Evolutionary conservation across 2,113 vertebrate species (phyloP), one percentile per base, ranked within the genome.

Genomic region (Channa argus): DNA sequence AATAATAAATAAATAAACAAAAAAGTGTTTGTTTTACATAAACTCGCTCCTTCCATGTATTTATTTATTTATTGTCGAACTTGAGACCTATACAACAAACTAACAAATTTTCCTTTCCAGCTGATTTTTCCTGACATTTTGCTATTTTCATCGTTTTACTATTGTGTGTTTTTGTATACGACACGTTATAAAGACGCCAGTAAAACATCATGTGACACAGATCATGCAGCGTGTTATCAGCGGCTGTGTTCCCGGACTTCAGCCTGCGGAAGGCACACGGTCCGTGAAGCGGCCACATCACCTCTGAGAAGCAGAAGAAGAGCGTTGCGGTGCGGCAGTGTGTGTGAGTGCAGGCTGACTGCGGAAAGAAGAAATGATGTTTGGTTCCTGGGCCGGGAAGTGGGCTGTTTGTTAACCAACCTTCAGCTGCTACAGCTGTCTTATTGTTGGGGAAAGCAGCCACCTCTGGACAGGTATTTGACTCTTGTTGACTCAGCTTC

Each of bases 261-360:
- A 45, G 15, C 80, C 83, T 55, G 75, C 64, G 74, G 83, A 82
- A 77, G 77, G 74, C 73, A 36, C 24, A 24, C 24, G 24, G 61
- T 34, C 61, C 1, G 79, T 49, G 24, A 79, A 67, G 8, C 8
- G 77, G 38, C 2, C 72, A 6, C 72, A 5, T 43, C 33, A 38
- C 14, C 41, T 5, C 1, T 41, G 52, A 52, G 3, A 36, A 52
- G 71, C 70, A 46, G 85, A 86, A 75, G 85, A 79, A 73, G 83
- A 83, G 56, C 8, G 73, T 84, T 65, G 50, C 83, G 43, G 71
- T 74, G 83, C 83, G 71, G 79, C 81, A 77, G 56, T 74, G 69
- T 66, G 46, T 4, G 72, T 49, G 4, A 62, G 54, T 49, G 50
- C 50, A 59, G 61, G 33, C 33, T 41, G 49, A 39, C 10, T 1